Conservation (phyloP, 1,140 invertebrate genomes). For the Euwallacea similis region DNA sequence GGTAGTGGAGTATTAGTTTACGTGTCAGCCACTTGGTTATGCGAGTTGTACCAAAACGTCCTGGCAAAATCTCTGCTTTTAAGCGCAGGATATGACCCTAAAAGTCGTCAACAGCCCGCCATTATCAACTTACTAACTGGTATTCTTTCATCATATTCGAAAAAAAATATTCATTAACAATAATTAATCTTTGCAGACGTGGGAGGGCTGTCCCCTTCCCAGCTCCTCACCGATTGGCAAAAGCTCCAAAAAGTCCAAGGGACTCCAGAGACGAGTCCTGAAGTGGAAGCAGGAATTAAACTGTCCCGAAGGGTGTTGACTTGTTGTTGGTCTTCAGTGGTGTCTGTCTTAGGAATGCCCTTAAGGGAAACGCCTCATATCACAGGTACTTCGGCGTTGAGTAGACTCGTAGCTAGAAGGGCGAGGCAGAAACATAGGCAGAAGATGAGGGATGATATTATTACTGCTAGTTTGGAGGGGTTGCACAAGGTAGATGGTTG, state of each 20-base stretch:
- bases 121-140: conserved; percentile 78
- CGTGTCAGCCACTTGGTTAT: conserved; percentile 87
- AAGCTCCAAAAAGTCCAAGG: conserved; percentile 71
- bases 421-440: conserved; percentile 61
- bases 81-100: conserved; percentile 65
- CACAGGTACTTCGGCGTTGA: conserved; percentile 55
- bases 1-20: conserved; percentile 89
- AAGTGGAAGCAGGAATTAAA: conserved; percentile 70
- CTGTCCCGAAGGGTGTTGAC: conserved; percentile 74
- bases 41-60: conserved; percentile 86
- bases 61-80: conserved; percentile 75
- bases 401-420: conserved; percentile 49
- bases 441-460: conserved; percentile 68
- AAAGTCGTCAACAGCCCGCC: conserved; percentile 63
- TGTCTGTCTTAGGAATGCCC: conserved; percentile 81
- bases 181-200: conserved; percentile 66
- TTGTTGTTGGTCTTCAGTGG: conserved; percentile 88
- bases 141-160: conserved; percentile 48
- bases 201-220: conserved; percentile 76
- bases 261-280: conserved; percentile 65
- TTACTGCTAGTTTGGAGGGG: conserved; percentile 85
- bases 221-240: conserved; percentile 83
- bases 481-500: conserved; percentile 74
- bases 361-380: conserved; percentile 64
- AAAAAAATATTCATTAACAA: neutral